Conservation (phyloP, 2,113 vertebrate genomes). For the Leptodactylus fuscus region DNA sequence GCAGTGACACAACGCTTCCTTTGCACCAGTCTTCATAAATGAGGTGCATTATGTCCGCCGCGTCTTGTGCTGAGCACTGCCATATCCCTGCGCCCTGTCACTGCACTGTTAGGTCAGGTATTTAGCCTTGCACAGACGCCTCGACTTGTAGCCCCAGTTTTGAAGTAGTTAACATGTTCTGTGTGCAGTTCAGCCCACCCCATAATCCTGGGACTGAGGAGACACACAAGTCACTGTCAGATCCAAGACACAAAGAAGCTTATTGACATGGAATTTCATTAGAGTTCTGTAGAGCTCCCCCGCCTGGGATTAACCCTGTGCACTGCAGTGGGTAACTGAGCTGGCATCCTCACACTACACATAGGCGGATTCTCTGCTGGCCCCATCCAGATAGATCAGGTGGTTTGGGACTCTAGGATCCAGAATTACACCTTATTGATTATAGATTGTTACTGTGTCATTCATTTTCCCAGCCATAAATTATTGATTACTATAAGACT, state of each 20-base stretch:
- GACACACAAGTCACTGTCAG: slow-evolving; percentile 39
- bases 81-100: background rate
- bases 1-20: background rate
- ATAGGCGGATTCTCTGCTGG: background rate
- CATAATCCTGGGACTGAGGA: slow-evolving; percentile 31
- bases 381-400: background rate
- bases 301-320: slow-evolving; percentile 33
- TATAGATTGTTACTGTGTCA: too few species aligned
- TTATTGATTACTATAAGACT: background rate
- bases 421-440: too few species aligned
- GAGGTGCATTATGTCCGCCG: background rate
- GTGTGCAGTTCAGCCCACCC: background rate
- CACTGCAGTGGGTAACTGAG: background rate
- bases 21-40: background rate
- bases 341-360: background rate
- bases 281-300: background rate
- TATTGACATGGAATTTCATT: slow-evolving; percentile 53
- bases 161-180: slow-evolving; percentile 26
- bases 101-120: background rate
- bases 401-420: too few species aligned
- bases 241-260: slow-evolving; percentile 48
- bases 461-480: background rate
- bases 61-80: background rate
- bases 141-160: background rate
- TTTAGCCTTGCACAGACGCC: background rate